These are phyloP conservation scores for Merluccius polli DNA, from an alignment of 2,797 vertebrate genomes.

Conservation along the genomic window DNA sequence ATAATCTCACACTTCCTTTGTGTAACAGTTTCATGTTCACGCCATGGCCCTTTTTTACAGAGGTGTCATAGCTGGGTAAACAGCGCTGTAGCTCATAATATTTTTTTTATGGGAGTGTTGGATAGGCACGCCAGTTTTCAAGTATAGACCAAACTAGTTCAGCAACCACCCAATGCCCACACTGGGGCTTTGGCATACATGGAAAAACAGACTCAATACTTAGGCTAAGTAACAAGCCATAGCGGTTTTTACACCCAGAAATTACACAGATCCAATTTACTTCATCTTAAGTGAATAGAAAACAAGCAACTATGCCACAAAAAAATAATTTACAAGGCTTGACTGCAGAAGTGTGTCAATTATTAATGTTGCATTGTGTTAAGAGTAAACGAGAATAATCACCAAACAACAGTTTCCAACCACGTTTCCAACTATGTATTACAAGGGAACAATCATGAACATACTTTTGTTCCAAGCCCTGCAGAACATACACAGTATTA, in stretches of 20 bases:
- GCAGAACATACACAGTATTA: conserved; percentile 30
- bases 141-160: not conserved
- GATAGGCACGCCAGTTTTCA: not conserved
- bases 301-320: not conserved
- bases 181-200: not conserved
- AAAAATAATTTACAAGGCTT: not conserved
- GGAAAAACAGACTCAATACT: not conserved
- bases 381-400: not conserved
- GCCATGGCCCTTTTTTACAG: not conserved
- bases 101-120: not conserved
- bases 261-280: not conserved
- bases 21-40: not conserved
- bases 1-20: not conserved
- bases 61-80: not conserved
- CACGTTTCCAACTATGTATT: not conserved
- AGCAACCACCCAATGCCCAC: not conserved
- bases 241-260: not conserved
- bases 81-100: not conserved
- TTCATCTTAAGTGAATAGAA: not conserved
- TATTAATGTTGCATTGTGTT: not conserved
- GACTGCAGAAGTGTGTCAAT: not conserved
- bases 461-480: conserved; percentile 47
- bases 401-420: not conserved
- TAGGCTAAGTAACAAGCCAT: not conserved
- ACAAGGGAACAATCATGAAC: not conserved